These are phyloP conservation scores for Listronotus oregonensis DNA, from an alignment of 1,140 invertebrate genomes.

Conservation along the genomic window DNA sequence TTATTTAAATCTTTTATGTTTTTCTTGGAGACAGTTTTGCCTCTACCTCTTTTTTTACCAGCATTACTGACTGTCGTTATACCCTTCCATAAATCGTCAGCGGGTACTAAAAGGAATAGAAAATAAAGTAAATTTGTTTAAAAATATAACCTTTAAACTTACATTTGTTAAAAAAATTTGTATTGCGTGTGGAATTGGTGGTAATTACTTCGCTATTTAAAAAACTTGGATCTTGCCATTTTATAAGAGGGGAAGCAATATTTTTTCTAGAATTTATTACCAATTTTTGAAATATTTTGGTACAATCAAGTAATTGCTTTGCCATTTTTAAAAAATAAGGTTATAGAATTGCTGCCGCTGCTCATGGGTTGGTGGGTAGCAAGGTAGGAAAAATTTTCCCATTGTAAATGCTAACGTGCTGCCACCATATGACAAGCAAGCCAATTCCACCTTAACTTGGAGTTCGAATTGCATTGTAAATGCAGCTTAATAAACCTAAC, in stretches of 20 bases:
- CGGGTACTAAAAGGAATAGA: constrained; percentile 65
- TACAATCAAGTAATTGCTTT: constrained; percentile 45
- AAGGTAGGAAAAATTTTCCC: too few species aligned
- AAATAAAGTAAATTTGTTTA: not conserved
- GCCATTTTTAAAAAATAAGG: constrained; percentile 48
- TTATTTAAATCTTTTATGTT: constrained; percentile 83
- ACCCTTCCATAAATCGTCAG: constrained; percentile 89
- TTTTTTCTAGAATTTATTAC: constrained; percentile 41
- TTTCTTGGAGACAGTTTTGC: constrained; percentile 75
- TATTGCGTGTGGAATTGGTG: constrained; percentile 44
- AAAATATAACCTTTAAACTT: constrained; percentile 43
- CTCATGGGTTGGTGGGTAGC: too few species aligned
- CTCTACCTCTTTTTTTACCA: constrained; percentile 91
- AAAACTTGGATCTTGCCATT: constrained; percentile 1
- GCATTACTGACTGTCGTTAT: constrained; percentile 95
- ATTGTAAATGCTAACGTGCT: too few species aligned
- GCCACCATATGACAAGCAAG: too few species aligned
- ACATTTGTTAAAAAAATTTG: constrained; percentile 63
- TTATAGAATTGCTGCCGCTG: too few species aligned
- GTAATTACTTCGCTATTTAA: constrained; percentile 21
- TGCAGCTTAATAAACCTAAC: too few species aligned
- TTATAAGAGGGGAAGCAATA: constrained; percentile 34
- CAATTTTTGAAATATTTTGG: constrained; percentile 52
- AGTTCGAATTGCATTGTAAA: too few species aligned
- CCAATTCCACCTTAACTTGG: too few species aligned